These are phyloP conservation scores for Lasioglossum albipes DNA, from an alignment of 1,140 invertebrate species.

Conservation along the genomic window DNA sequence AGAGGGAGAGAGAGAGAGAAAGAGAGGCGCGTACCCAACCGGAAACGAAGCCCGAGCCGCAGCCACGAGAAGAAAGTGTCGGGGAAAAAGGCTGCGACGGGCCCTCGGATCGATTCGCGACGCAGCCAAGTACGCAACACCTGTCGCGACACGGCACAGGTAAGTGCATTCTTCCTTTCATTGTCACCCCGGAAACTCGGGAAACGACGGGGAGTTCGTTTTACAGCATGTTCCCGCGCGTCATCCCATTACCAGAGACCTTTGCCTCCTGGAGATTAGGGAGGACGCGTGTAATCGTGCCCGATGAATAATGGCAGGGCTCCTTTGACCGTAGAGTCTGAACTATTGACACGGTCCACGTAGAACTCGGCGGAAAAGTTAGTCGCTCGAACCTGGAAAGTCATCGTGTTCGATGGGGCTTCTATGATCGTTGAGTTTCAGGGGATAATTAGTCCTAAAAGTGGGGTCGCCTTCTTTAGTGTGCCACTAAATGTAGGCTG, in stretches of 20 bases:
- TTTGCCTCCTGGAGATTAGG: not conserved
- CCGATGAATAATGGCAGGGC: not conserved
- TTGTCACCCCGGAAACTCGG: slow-evolving; percentile 8
- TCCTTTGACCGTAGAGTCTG: too few relatives aligned
- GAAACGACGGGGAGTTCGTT: slow-evolving; percentile 26
- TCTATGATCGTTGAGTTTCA: too few relatives aligned
- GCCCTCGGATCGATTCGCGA: slow-evolving; percentile 58
- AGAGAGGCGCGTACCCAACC: slow-evolving; percentile 14
- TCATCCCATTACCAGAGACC: slow-evolving; percentile 19
- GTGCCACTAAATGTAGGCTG: too few relatives aligned
- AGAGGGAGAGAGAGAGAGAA: too few relatives aligned
- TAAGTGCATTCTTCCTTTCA: slow-evolving; percentile 45
- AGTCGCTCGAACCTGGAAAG: too few relatives aligned
- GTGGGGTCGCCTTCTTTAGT: too few relatives aligned
- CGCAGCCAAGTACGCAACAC: slow-evolving; percentile 53
- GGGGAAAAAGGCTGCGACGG: slow-evolving; percentile 45
- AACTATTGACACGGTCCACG: too few relatives aligned
- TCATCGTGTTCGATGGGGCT: too few relatives aligned
- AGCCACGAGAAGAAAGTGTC: slow-evolving; percentile 43
- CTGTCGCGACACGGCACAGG: slow-evolving; percentile 49
- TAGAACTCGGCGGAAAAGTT: too few relatives aligned
- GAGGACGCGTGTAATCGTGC: not conserved
- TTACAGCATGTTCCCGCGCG: slow-evolving; percentile 13
- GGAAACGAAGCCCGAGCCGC: slow-evolving; percentile 44
- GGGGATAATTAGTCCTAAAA: too few relatives aligned